A percentile compares a stretch with the other conserved stretches of the same genome.
phyloP scores from a whole-genome alignment of 2,797 vertebrate species.

The Cheracebus regulus region DNA sequence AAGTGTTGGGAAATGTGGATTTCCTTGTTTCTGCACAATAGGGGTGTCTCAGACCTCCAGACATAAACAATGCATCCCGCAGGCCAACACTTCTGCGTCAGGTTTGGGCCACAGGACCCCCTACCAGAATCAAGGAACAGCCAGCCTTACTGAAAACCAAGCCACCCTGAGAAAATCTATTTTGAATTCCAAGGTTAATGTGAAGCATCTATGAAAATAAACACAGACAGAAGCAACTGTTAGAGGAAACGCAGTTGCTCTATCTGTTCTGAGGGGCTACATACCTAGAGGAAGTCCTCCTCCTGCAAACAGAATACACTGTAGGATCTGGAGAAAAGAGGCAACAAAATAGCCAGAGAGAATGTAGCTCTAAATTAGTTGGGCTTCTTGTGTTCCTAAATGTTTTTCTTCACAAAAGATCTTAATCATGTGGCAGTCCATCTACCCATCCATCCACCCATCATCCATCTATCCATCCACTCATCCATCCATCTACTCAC shows the following conservation, averaged over 20 bases:
- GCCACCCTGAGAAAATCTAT: background rate
- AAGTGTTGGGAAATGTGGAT: background rate
- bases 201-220: slow-evolving; percentile 66
- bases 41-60: background rate
- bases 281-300: background rate
- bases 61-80: slow-evolving; percentile 43
- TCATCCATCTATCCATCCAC: background rate
- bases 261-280: background rate
- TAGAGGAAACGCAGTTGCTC: background rate
- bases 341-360: background rate
- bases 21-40: background rate
- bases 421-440: background rate
- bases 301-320: background rate
- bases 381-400: background rate
- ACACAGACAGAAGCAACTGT: background rate
- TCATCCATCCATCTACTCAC: background rate
- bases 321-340: background rate
- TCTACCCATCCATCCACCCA: background rate
- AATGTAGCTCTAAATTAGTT: background rate
- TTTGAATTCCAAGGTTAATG: slow-evolving; percentile 66
- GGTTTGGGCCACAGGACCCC: background rate
- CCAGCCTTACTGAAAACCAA: background rate
- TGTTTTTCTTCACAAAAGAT: background rate
- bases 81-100: background rate
- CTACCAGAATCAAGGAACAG: background rate